Conservation (phyloP, 1,140 invertebrate species). For the Planococcus citri region DNA sequence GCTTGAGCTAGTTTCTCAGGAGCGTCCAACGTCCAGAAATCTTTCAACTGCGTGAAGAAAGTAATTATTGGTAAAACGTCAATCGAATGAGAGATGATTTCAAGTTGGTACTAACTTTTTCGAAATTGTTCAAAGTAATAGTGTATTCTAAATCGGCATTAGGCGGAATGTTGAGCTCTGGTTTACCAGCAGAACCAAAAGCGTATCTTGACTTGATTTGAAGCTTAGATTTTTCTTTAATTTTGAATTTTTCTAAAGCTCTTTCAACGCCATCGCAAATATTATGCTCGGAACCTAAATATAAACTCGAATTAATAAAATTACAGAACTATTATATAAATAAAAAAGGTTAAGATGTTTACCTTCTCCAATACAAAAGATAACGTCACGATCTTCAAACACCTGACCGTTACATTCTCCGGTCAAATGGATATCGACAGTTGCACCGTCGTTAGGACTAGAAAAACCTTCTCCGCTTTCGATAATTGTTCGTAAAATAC, state of each 20-base stretch:
- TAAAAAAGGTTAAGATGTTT: neutral
- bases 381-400: conserved; percentile 64
- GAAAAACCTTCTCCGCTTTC: conserved; percentile 50
- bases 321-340: neutral
- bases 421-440: conserved; percentile 63
- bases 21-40: conserved; percentile 67
- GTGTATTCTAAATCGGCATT: conserved; percentile 68
- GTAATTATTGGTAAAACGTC: neutral
- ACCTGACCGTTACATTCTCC: conserved; percentile 52
- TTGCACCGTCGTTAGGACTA: conserved; percentile 64
- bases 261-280: conserved; percentile 73
- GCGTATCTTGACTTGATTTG: conserved; percentile 67
- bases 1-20: conserved; percentile 69
- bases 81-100: too few relatives aligned
- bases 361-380: conserved; percentile 76
- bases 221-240: conserved; percentile 64
- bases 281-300: conserved; percentile 43
- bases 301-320: neutral
- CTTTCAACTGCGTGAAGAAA: conserved; percentile 41
- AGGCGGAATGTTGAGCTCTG: conserved; percentile 61
- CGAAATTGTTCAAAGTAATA: conserved; percentile 68
- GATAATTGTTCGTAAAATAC: conserved; percentile 62
- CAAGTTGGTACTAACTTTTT: conserved; percentile 47
- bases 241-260: conserved; percentile 70
- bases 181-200: conserved; percentile 59